Conservation (phyloP, 1,140 invertebrate genomes). For the Drosophila cardini region DNA sequence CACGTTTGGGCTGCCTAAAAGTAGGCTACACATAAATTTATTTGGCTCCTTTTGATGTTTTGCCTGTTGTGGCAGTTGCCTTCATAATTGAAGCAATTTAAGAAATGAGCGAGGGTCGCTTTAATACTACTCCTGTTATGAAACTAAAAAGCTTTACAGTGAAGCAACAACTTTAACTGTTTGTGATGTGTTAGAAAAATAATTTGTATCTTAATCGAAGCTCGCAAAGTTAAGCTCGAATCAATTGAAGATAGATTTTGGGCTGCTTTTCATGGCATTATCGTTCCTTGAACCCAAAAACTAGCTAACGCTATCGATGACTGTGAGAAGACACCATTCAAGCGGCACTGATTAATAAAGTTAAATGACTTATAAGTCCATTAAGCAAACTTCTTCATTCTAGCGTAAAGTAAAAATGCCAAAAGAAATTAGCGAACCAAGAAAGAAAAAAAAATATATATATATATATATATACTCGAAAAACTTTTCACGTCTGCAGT, state of each 20-base stretch:
- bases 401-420: conserved; percentile 68
- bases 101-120: conserved; percentile 30
- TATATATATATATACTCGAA: conserved; percentile 21
- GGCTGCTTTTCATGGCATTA: conserved; percentile 1
- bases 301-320: conserved; percentile 7
- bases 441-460: conserved; percentile 12
- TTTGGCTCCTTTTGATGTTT: conserved; percentile 58
- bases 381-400: conserved; percentile 72
- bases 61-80: conserved; percentile 35
- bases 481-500: conserved; percentile 65
- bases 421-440: conserved; percentile 65
- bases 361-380: conserved; percentile 78
- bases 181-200: not conserved
- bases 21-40: conserved; percentile 70
- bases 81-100: conserved; percentile 67
- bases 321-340: conserved; percentile 39
- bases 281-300: conserved; percentile 36
- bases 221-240: not conserved
- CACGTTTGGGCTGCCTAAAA: conserved; percentile 54
- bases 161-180: not conserved
- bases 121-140: conserved; percentile 20
- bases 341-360: conserved; percentile 76
- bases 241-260: conserved; percentile 18
- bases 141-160: not conserved
- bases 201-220: conserved; percentile 3